Evolutionary conservation across 92 coral and sea anemone genomes (phyloP), one percentile per base, ranked within the genome.

Genomic region (Paramuricea clavata): DNA sequence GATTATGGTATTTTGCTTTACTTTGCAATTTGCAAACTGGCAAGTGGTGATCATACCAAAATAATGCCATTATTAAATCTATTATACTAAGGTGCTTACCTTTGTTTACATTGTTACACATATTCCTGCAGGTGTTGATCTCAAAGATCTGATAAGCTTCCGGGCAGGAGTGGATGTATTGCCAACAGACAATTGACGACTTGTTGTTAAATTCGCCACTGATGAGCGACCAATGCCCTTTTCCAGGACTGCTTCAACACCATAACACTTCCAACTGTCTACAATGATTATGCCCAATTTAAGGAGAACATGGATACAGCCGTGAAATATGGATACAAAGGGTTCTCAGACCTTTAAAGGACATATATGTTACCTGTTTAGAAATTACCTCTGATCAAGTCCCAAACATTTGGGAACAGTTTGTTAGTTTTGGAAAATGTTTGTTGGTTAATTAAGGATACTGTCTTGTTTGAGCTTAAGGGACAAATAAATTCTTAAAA

Each of bases 301-400:
- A 72, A 72, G 36, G 78, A 72, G 54, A 72, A 39, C 25, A 72
- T 72, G 78, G 78, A 72, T 27, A 72, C 78, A 34, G 78, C 78
- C 47, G 23, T 72, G 52, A 72, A 72, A 28, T 72, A 72, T 72
- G 78, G 78, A 39, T 72, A 42, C 49, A 72, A 42, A 36, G 78
- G 78, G 30, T 72, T 72, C 57, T 72, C 78, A n/a, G 54, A 42
- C 47, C 15, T 72, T 72, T 72, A 72, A 72, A 60, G 12, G 31
- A 26, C 33, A 22, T 60, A 60, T 22, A 30, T 22, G 68, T 60
- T 23, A 60, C 68, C 68, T 22, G 31, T 60, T 60, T 60, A 60
- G 31, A 1, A 60, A 22, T 60, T 60, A 60, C 30, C 30, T 0
- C 68, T 22, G 68, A 22, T 21, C 15, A 60, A 8, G 32, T 60